Base-by-base conservation (phyloP, 2,113 vertebrate genomes). In the Sturnira hondurensis region DNA sequence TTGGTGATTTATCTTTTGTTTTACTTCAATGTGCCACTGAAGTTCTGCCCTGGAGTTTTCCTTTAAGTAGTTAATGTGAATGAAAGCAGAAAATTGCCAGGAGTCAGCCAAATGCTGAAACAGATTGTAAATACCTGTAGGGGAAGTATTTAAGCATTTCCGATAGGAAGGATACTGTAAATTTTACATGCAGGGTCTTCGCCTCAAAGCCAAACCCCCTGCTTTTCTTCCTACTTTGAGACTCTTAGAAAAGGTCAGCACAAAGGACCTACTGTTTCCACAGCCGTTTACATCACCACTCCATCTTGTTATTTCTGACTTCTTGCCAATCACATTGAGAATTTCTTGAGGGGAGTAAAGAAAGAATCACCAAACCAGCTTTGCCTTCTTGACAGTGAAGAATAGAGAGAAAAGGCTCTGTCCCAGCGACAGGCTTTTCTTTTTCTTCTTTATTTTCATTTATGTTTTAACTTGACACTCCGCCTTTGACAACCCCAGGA, bases 221-320 rank as follows among this genome's bases (percentile, higher is more conserved):
- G 86, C 96, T 96, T 73, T 97, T 84, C 97, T 98, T 98, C 96
- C 93, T 94, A 96, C 93, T 97, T 96, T 86, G 90, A 97, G 97
- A 91, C 96, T 98, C 96, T 97, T 90, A 98, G 97, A 94, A 97
- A 97, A 97, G 93, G 92, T 97, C 73, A 81, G 96, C 97, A 98
- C 98, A 98, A 98, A 98, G 98, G 97, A 95, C 77, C 70, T 84
- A 97, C 98, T 99, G 98, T 98, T 98, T 96, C 95, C 97, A 94
- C 86, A 68, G 91, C 96, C 96, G 85, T 97, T 98, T 98, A 98
- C 94, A 70, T 98, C 98, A 97, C 97, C 76, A 70, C 96, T 98
- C 95, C 98, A 97, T 98, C 97, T 98, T 98, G 93, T 98, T 98
- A 97, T 98, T 98, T 97, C 97, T 98, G 98, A 98, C 96, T 96